phyloP scores from a whole-genome alignment of 2,797 vertebrate species.

The Tokudaia tokunoshimensis region DNA sequence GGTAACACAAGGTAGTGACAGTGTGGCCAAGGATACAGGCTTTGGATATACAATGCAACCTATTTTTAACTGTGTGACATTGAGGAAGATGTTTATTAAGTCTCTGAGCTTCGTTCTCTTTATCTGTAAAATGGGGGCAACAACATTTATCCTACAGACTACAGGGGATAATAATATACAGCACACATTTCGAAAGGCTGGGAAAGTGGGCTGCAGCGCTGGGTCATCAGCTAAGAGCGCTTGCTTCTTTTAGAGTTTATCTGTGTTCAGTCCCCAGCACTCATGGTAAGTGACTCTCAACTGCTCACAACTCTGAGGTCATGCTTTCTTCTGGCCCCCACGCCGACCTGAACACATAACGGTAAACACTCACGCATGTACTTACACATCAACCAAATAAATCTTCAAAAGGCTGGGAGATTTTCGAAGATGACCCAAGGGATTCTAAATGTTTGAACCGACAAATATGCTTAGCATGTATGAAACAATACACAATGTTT shows the following conservation, averaged over 20 bases:
- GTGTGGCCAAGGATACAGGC: neutral
- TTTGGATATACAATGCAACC: neutral
- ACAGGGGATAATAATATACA: neutral
- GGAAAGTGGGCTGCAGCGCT: neutral
- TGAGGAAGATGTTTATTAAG: neutral
- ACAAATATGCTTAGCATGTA: neutral
- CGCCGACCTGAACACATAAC: neutral
- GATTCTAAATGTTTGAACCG: neutral
- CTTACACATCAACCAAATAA: neutral
- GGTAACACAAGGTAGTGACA: neutral
- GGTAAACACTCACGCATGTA: neutral
- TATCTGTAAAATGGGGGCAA: neutral
- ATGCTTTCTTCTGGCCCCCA: neutral
- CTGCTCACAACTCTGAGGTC: neutral
- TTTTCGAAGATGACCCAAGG: neutral
- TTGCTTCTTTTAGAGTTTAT: neutral
- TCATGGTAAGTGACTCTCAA: neutral
- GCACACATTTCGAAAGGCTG: neutral
- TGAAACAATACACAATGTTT: neutral
- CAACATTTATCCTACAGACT: neutral
- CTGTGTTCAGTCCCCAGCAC: neutral
- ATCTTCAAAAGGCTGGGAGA: neutral
- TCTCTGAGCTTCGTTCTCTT: neutral
- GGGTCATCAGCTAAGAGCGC: neutral
- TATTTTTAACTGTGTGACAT: neutral